These are phyloP conservation scores for Metalampra italica DNA, from an alignment of 2,888 invertebrate genomes.

Conservation along the genomic window DNA sequence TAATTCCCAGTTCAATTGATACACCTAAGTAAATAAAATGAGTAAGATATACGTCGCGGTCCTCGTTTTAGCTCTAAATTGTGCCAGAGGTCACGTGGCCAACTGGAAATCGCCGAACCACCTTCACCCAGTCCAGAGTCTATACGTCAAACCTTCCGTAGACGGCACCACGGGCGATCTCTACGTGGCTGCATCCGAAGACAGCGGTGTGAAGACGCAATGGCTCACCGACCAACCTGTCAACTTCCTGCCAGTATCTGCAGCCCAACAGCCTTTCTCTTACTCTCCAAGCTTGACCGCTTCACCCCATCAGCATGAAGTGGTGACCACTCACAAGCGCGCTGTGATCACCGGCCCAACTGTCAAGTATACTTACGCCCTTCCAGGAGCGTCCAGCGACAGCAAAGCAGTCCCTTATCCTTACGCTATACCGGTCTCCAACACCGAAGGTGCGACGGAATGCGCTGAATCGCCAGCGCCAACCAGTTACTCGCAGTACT, in stretches of 20 bases:
- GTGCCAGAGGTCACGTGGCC: slow-evolving; percentile 30
- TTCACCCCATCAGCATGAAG: slow-evolving; percentile 35
- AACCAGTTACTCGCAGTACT: slow-evolving; percentile 35
- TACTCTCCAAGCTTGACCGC: slow-evolving; percentile 27
- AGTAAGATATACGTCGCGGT: not conserved
- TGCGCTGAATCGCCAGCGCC: slow-evolving; percentile 27
- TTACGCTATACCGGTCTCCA: slow-evolving; percentile 33
- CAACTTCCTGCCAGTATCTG: slow-evolving; percentile 44
- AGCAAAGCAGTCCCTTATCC: slow-evolving; percentile 35
- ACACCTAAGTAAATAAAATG: too few relatives aligned
- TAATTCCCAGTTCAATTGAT: slow-evolving; percentile 1
- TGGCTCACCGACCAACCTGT: slow-evolving; percentile 65
- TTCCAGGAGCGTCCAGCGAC: slow-evolving; percentile 37
- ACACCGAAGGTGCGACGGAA: slow-evolving; percentile 27
- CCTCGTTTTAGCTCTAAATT: slow-evolving; percentile 15
- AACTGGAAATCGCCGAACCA: slow-evolving; percentile 39
- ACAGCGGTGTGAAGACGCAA: slow-evolving; percentile 53
- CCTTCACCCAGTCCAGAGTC: slow-evolving; percentile 62
- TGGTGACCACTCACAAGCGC: slow-evolving; percentile 42
- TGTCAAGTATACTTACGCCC: slow-evolving; percentile 49
- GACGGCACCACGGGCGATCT: slow-evolving; percentile 67
- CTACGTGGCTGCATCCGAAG: slow-evolving; percentile 68
- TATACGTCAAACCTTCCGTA: slow-evolving; percentile 61
- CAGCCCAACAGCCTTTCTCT: slow-evolving; percentile 29
- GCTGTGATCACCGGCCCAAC: slow-evolving; percentile 41